Conservation (phyloP, 2,888 invertebrate genomes). For the Andrena flavipes region DNA sequence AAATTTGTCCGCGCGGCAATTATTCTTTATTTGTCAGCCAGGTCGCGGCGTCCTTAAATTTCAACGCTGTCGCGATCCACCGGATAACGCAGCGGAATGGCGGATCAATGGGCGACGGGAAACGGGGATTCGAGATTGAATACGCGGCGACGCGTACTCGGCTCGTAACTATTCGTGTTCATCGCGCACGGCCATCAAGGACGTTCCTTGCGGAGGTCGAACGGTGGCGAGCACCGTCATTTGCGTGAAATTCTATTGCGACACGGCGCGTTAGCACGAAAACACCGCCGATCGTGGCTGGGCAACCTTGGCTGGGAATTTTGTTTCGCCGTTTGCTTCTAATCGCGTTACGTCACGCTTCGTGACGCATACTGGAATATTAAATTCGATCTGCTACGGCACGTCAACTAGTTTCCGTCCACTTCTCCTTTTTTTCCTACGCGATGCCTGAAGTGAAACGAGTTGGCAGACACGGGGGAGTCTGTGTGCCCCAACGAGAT, state of each 20-base stretch:
- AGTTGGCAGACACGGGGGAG: not conserved
- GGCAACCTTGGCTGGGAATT: constrained; percentile 6
- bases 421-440: not conserved
- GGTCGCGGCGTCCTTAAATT: not conserved
- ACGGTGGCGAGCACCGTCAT: constrained; percentile 5
- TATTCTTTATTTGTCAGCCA: constrained; percentile 32
- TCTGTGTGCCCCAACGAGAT: constrained; percentile 9
- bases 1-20: constrained; percentile 1
- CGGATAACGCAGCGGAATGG: constrained; percentile 1
- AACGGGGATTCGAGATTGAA: constrained; percentile 32
- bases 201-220: constrained; percentile 30
- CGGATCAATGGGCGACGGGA: constrained; percentile 13
- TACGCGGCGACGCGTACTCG: constrained; percentile 1
- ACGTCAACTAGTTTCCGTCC: not conserved
- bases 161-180: not conserved
- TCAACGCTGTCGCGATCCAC: not conserved
- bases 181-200: constrained; percentile 34
- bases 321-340: not conserved
- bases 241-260: constrained; percentile 10
- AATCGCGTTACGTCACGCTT: not conserved
- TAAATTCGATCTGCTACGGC: not conserved
- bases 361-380: not conserved
- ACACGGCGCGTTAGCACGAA: not conserved
- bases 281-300: not conserved
- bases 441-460: not conserved